A percentile compares a stretch with the other conserved stretches of the same genome.
These are phyloP conservation scores for Tetrapedia diversipes DNA, from an alignment of 2,888 invertebrate species.

Conservation along the genomic window DNA sequence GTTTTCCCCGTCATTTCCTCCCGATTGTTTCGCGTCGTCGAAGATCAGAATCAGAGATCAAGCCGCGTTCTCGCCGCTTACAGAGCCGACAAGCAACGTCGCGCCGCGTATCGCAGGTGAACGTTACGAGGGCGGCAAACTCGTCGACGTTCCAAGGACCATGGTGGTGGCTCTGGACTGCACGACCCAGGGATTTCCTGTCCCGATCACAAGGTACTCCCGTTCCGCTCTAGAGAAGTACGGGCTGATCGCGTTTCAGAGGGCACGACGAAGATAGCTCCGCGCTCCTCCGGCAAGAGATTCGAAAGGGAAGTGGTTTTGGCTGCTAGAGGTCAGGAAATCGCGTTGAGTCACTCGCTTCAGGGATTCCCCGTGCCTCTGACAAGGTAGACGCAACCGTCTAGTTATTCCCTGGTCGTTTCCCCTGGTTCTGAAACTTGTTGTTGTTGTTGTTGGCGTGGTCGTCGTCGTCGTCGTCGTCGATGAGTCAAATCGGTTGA, in stretches of 20 bases:
- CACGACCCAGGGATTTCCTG: slow-evolving; percentile 87
- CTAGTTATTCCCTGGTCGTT: slow-evolving; percentile 12
- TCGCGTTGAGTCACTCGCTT: slow-evolving; percentile 88
- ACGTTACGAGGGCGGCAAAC: slow-evolving; percentile 87
- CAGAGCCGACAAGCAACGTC: slow-evolving; percentile 87
- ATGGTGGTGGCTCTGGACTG: slow-evolving; percentile 87
- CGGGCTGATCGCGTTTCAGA: slow-evolving; percentile 83
- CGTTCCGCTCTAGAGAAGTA: slow-evolving; percentile 10
- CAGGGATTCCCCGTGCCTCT: slow-evolving; percentile 90
- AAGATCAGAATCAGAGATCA: slow-evolving; percentile 9
- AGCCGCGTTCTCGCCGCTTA: slow-evolving; percentile 64
- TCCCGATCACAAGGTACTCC: slow-evolving; percentile 87
- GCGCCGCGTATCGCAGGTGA: slow-evolving; percentile 86
- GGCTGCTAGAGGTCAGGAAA: slow-evolving; percentile 77
- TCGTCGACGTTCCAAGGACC: slow-evolving; percentile 84
- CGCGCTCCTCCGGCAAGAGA: slow-evolving; percentile 84
- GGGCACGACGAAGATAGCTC: slow-evolving; percentile 88
- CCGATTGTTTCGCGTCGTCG: background rate
- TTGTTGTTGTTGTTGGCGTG: slow-evolving; percentile 5
- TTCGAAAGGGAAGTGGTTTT: slow-evolving; percentile 84
- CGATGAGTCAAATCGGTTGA: slow-evolving; percentile 52
- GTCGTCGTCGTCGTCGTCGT: slow-evolving; percentile 51
- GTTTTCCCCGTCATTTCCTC: slow-evolving; percentile 1
- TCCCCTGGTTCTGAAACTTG: slow-evolving; percentile 28
- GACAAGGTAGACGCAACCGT: slow-evolving; percentile 86